A percentile compares a stretch with the other conserved stretches of the same genome.
Evolutionary conservation across 2,113 vertebrate species (phyloP).

Genomic region (Rana temporaria): DNA sequence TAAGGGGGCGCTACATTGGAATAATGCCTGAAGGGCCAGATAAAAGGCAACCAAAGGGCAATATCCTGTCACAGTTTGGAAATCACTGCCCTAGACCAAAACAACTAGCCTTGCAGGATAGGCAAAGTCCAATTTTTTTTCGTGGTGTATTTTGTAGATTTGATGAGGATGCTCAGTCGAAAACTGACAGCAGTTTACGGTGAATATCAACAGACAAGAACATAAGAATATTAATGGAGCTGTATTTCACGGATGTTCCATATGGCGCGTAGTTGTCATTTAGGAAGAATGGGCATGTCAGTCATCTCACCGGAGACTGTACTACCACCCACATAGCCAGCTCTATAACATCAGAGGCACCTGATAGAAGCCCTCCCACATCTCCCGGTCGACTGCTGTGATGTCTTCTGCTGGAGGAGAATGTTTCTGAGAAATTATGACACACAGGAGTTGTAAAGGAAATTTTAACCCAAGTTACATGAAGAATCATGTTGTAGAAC

Average conservation of each 20-base stretch:
- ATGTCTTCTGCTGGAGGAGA: not conserved
- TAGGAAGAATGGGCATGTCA: constrained; percentile 17
- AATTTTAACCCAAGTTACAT: too few species aligned
- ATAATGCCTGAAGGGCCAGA: too few species aligned
- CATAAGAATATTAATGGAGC: not conserved
- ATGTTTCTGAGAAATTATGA: not conserved
- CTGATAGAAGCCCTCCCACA: constrained; percentile 22
- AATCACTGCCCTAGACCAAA: too few species aligned
- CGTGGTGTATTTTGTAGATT: not conserved
- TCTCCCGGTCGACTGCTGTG: constrained; percentile 3
- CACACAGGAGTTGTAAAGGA: not conserved
- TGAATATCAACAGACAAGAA: constrained; percentile 9
- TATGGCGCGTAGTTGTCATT: not conserved
- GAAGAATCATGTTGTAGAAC: too few species aligned
- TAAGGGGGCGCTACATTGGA: too few species aligned
- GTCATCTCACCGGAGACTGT: constrained; percentile 17
- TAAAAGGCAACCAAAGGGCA: too few species aligned
- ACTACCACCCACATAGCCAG: constrained; percentile 6
- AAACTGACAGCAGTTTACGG: not conserved
- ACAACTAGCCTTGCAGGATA: too few species aligned
- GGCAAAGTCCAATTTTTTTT: too few species aligned
- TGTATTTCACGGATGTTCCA: not conserved
- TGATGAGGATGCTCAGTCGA: not conserved
- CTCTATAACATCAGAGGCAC: constrained; percentile 10
- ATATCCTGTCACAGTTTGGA: too few species aligned